Conservation (phyloP, 2,113 vertebrate species). For the Nerophis ophidion region DNA sequence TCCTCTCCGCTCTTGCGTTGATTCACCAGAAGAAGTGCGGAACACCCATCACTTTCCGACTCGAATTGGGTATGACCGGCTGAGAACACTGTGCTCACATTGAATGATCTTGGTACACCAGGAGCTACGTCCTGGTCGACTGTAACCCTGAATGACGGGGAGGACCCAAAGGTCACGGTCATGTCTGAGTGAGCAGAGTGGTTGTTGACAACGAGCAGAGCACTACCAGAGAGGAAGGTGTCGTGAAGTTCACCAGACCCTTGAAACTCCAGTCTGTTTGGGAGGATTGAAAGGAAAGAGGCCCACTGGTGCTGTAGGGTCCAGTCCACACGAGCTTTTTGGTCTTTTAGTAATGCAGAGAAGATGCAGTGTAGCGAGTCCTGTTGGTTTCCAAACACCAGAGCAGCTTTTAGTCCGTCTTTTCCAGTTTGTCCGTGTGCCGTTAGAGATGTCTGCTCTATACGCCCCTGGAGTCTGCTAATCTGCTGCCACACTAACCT, state of each 20-base stretch:
- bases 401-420: constrained; percentile 31
- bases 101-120: constrained; percentile 13
- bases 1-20: constrained; percentile 20
- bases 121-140: constrained; percentile 30
- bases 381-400: constrained; percentile 35
- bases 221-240: constrained; percentile 24
- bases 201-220: constrained; percentile 12
- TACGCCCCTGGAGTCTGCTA: background rate
- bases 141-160: constrained; percentile 11
- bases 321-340: constrained; percentile 25
- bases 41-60: constrained; percentile 34
- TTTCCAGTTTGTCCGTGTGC: constrained; percentile 26
- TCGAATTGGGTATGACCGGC: constrained; percentile 23
- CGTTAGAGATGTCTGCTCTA: constrained; percentile 20
- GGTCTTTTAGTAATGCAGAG: constrained; percentile 24
- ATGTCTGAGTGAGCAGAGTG: constrained; percentile 18
- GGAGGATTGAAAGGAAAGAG: constrained; percentile 29
- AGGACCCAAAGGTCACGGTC: constrained; percentile 22
- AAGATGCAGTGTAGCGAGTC: constrained; percentile 30
- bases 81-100: constrained; percentile 11
- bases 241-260: constrained; percentile 22
- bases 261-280: constrained; percentile 33
- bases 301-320: constrained; percentile 38
- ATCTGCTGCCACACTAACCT: constrained; percentile 20
- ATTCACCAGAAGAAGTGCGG: constrained; percentile 32